Percentiles rank a stretch among this genome's conserved stretches.
Evolutionary conservation across 2,113 vertebrate genomes (phyloP).

Genomic region (Phalacrocorax brasilianus): DNA sequence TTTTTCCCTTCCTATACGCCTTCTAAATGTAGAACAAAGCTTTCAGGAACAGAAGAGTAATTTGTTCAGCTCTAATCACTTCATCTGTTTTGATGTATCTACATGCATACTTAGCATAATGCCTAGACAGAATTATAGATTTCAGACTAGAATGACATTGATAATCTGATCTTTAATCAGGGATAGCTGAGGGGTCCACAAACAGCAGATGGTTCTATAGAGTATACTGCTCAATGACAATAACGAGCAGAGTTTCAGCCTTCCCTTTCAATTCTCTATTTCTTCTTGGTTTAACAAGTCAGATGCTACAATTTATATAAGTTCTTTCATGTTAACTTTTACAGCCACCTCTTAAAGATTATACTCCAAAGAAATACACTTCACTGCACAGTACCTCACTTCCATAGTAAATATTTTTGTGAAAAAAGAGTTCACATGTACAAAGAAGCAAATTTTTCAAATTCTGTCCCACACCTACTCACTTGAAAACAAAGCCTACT

Average conservation of each 20-base stretch:
- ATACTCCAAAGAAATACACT: neutral
- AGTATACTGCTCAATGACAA: neutral
- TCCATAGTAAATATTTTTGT: neutral
- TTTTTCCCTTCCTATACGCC: neutral
- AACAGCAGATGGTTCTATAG: constrained; percentile 36
- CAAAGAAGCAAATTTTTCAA: constrained; percentile 1
- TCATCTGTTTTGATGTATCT: constrained; percentile 44
- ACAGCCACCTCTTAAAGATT: neutral
- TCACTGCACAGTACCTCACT: neutral
- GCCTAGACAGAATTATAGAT: constrained; percentile 64
- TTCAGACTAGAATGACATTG: constrained; percentile 35
- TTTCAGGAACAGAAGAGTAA: constrained; percentile 3
- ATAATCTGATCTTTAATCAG: constrained; percentile 65
- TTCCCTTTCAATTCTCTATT: neutral
- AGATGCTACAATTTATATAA: neutral
- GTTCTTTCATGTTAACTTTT: neutral
- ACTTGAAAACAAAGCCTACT: neutral
- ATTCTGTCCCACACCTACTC: constrained; percentile 23
- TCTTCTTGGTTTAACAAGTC: neutral
- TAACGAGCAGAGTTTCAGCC: neutral
- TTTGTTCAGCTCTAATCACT: constrained; percentile 54
- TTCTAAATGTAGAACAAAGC: constrained; percentile 14
- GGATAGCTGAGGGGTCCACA: neutral
- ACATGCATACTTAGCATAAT: constrained; percentile 51
- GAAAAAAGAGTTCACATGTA: neutral